Conservation (phyloP, 2,113 vertebrate genomes). For the Coracopsis vasa region DNA sequence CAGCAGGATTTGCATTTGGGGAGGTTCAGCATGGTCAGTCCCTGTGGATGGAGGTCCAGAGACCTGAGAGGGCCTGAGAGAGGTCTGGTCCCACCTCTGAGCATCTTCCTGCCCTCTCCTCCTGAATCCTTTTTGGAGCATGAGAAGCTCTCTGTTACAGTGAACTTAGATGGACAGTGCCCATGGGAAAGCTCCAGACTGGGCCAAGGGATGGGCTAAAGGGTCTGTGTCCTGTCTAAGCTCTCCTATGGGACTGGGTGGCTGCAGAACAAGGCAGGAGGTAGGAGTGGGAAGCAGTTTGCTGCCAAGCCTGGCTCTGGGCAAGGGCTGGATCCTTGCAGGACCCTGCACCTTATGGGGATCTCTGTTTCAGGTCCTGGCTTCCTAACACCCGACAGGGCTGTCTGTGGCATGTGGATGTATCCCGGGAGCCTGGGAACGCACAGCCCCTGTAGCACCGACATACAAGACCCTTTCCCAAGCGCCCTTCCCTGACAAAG, state of each 20-base stretch:
- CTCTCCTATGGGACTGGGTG: fast-evolving
- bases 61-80: background rate
- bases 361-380: fast-evolving
- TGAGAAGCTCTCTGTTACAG: background rate
- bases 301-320: background rate
- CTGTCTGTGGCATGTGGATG: background rate
- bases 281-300: background rate
- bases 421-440: background rate
- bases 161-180: background rate
- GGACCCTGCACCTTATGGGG: too few species aligned
- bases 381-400: background rate
- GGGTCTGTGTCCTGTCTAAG: background rate
- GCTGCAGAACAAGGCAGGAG: background rate
- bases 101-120: background rate
- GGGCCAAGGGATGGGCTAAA: background rate
- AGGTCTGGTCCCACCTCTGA: background rate
- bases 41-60: background rate
- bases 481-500: background rate
- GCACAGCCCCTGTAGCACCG: background rate
- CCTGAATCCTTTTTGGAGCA: background rate
- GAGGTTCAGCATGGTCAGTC: background rate
- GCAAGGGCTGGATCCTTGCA: background rate
- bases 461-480: background rate
- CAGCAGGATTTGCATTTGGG: background rate
- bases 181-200: background rate